Conservation (phyloP, 2,797 vertebrate species). For the Aeoliscus strigatus region DNA sequence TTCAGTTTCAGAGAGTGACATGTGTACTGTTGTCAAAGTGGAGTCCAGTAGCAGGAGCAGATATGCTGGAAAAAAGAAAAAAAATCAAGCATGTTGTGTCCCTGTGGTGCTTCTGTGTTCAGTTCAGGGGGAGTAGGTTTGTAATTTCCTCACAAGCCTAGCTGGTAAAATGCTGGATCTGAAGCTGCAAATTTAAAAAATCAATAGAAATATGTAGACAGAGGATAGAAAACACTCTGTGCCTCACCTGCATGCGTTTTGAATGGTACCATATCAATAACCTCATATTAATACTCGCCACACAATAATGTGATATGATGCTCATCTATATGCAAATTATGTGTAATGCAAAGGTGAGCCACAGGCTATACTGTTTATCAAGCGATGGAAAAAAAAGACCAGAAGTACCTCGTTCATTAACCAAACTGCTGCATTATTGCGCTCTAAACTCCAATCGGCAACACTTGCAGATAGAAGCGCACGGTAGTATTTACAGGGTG, state of each 20-base stretch:
- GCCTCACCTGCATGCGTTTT: too few relatives aligned
- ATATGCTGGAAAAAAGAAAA: conserved; percentile 22
- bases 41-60: conserved; percentile 13
- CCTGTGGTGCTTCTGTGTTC: conserved; percentile 28
- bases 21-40: conserved; percentile 13
- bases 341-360: conserved; percentile 34
- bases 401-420: conserved; percentile 35
- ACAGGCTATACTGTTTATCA: conserved; percentile 16
- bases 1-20: conserved; percentile 32
- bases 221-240: not conserved
- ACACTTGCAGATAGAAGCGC: conserved; percentile 46
- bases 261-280: conserved; percentile 34
- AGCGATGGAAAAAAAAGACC: conserved; percentile 15
- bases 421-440: conserved; percentile 39
- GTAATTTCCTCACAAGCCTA: not conserved
- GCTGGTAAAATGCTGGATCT: not conserved
- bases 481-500: conserved; percentile 50
- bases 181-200: conserved; percentile 1
- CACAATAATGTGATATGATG: conserved; percentile 42
- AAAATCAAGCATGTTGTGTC: conserved; percentile 38
- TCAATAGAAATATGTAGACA: conserved; percentile 8
- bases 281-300: conserved; percentile 38
- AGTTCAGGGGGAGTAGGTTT: too few relatives aligned
- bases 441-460: conserved; percentile 46
- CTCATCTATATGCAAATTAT: conserved; percentile 65